Percentiles rank a stretch among this genome's conserved stretches.
These are phyloP conservation scores for Phoebastria nigripes DNA, from an alignment of 2,797 vertebrate species.

Conservation along the genomic window DNA sequence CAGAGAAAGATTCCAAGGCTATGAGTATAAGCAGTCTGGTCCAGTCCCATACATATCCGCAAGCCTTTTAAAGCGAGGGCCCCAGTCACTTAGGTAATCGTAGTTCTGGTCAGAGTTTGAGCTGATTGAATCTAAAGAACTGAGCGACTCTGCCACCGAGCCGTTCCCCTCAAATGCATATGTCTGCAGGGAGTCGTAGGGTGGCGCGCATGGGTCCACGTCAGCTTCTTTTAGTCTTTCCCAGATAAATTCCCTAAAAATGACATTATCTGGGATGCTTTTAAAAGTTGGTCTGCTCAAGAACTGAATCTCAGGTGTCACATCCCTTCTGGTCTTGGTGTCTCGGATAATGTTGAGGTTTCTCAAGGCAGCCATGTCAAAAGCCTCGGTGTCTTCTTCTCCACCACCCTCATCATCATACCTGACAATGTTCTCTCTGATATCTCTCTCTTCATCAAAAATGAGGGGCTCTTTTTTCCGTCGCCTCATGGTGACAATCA, in stretches of 20 bases:
- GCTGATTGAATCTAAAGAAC: slow-evolving; percentile 92
- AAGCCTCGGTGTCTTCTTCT: slow-evolving; percentile 96
- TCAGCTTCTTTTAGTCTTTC: slow-evolving; percentile 93
- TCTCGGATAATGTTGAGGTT: slow-evolving; percentile 91
- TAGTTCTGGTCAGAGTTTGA: slow-evolving; percentile 97
- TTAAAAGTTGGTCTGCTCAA: slow-evolving; percentile 86
- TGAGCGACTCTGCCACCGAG: slow-evolving; percentile 91
- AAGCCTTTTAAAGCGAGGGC: slow-evolving; percentile 93
- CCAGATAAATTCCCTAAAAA: slow-evolving; percentile 96
- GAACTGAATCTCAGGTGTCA: slow-evolving; percentile 90
- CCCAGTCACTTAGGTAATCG: slow-evolving; percentile 96
- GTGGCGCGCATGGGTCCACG: slow-evolving; percentile 88
- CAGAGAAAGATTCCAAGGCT: slow-evolving; percentile 74
- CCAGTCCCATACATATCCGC: slow-evolving; percentile 93
- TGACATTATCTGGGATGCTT: slow-evolving; percentile 89
- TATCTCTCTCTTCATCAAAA: slow-evolving; percentile 91
- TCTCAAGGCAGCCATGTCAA: slow-evolving; percentile 92
- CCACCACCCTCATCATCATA: slow-evolving; percentile 96
- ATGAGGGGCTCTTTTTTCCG: slow-evolving; percentile 91
- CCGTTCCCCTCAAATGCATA: slow-evolving; percentile 93
- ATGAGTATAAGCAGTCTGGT: slow-evolving; percentile 83
- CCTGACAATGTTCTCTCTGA: slow-evolving; percentile 93
- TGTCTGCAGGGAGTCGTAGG: slow-evolving; percentile 94
- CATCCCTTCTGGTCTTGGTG: slow-evolving; percentile 84
- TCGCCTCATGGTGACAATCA: slow-evolving; percentile 89